Evolutionary conservation across 2,113 vertebrate species (phyloP), one percentile per base, ranked within the genome.

Genomic region (Tylochromis polylepis): DNA sequence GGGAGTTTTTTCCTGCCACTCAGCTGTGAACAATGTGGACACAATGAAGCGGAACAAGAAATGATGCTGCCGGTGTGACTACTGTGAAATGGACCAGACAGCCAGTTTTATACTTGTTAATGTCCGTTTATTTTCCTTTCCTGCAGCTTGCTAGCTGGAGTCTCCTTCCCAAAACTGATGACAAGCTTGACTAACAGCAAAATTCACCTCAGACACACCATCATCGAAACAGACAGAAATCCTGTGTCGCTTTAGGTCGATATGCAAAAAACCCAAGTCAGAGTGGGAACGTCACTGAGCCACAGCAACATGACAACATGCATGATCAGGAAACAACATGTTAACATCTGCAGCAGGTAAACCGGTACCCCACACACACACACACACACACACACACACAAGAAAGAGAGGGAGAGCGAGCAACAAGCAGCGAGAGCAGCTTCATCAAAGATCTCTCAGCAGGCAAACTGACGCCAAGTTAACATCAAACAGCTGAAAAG

Each of bases 391-490:
- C 15, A 8, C n/a, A 41, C 38, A 24, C 10, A 38, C 5, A 8
- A 43, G 34, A 3, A 14, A 41, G 34, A 58, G 56, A 67, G 11
- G 3, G 16, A 62, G 60, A 12, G 60, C 5, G 6, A 43, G 12
- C 65, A 70, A 6, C 38, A 9, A 4, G 36, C 65, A 24, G 36
- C 0, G 3, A 70, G 12, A 70, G n/a, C n/a, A 24, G 36, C 65
- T 70, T 70, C 49, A 53, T 20, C 65, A 70, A 70, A 70, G n/a
- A 70, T 24, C 65, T 38, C 6, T 10, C 57, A 29, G 6, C 6
- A 77, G 58, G 16, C 58, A 60, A 60, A 60, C 27, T 60, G 58
- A 60, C 27, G 65, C 65, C 36, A 70, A 43, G 65, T 24, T 10
- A 70, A 70, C 36, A 43, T 70, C 7, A 31, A 78, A 67, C 67